Percentiles rank a stretch among this genome's conserved stretches.
Conservation (phyloP, 2,113 vertebrate genomes). For the Crypturellus undulatus region DNA sequence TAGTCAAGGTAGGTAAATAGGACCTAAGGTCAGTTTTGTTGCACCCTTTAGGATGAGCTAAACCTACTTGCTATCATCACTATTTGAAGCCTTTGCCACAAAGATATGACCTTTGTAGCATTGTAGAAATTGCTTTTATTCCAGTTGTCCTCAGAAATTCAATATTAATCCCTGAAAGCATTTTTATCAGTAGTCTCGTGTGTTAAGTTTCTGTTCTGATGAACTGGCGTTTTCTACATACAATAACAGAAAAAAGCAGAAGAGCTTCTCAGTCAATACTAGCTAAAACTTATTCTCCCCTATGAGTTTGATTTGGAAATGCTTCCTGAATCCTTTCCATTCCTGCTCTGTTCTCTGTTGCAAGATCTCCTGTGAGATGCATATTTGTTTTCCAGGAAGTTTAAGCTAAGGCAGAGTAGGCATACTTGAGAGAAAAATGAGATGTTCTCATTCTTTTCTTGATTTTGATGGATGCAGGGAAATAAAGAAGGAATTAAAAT, state of each 20-base stretch:
- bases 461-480: fast-evolving
- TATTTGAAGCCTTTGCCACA: not conserved
- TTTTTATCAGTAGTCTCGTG: not conserved
- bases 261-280: not conserved
- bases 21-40: not conserved
- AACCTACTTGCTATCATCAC: not conserved
- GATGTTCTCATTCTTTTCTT: not conserved
- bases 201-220: not conserved
- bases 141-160: not conserved
- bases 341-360: not conserved
- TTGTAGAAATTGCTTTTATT: not conserved
- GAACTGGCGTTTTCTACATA: not conserved
- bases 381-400: not conserved
- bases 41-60: not conserved
- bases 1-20: not conserved
- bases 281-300: not conserved
- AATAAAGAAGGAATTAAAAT: not conserved
- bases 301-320: not conserved
- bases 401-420: not conserved
- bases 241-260: not conserved
- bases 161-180: not conserved
- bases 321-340: not conserved
- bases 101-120: not conserved
- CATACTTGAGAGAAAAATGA: not conserved
- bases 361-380: not conserved